A percentile compares a stretch with the other conserved stretches of the same genome.
These are phyloP conservation scores for Apoda limacodes DNA, from an alignment of 2,888 invertebrate genomes.

Conservation along the genomic window DNA sequence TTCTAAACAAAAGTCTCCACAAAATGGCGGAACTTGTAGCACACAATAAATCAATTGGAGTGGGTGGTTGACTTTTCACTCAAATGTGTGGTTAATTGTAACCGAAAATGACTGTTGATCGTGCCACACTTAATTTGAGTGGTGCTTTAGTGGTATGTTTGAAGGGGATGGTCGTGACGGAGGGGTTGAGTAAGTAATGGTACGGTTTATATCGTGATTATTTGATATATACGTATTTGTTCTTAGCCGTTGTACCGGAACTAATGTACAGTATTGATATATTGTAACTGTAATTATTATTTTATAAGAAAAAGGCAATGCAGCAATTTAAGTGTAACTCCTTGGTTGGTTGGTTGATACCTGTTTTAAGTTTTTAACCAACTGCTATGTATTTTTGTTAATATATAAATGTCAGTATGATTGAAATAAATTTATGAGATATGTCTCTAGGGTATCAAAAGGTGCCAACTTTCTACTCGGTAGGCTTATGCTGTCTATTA, in stretches of 20 bases:
- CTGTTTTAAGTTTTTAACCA: too few relatives aligned
- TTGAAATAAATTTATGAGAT: too few relatives aligned
- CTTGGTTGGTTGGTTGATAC: too few relatives aligned
- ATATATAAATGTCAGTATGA: too few relatives aligned
- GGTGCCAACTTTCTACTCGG: too few relatives aligned
- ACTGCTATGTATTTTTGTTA: too few relatives aligned
- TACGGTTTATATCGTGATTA: conserved; percentile 52
- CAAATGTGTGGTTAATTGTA: conserved; percentile 71
- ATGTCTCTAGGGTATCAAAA: too few relatives aligned
- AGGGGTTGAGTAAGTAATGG: conserved; percentile 51
- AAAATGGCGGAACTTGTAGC: conserved; percentile 63
- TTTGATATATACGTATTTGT: conserved; percentile 41
- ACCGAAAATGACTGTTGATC: conserved; percentile 71
- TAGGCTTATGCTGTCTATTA: too few relatives aligned
- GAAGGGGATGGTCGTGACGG: conserved; percentile 40
- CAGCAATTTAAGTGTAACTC: too few relatives aligned
- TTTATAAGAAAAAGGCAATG: too few relatives aligned
- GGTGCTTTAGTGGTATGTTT: conserved; percentile 49
- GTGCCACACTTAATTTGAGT: conserved; percentile 70
- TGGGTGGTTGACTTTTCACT: conserved; percentile 71
- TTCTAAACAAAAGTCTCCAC: conserved; percentile 33
- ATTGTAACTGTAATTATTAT: too few relatives aligned
- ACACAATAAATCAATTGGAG: conserved; percentile 70
- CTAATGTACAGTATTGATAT: too few relatives aligned
- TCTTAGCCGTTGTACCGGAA: conserved; percentile 31